Conservation (phyloP, 1,140 invertebrate genomes). For the Philopotamus ludificatus region DNA sequence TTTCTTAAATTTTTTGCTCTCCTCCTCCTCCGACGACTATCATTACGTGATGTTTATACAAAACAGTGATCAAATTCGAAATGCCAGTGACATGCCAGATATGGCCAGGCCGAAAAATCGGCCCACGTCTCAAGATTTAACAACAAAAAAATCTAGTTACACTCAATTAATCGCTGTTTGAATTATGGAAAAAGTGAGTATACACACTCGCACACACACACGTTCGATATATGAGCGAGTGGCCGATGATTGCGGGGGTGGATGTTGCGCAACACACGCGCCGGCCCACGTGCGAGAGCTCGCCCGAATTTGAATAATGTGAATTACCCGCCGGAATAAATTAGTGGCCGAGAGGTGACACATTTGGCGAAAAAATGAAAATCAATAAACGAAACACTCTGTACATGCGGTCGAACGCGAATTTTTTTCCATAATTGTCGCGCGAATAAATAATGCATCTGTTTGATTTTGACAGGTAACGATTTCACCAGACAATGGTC, state of each 20-base stretch:
- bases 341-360: not conserved
- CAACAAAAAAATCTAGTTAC: conserved; percentile 12
- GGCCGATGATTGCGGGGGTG: conserved; percentile 21
- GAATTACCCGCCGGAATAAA: not conserved
- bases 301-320: not conserved
- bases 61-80: conserved; percentile 29
- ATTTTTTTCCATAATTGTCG: too few relatives aligned
- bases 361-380: not conserved
- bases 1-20: too few relatives aligned
- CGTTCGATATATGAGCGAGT: not conserved
- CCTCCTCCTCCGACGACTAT: conserved; percentile 1
- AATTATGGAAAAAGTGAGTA: not conserved
- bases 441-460: too few relatives aligned
- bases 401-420: too few relatives aligned
- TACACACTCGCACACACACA: not conserved
- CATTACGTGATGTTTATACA: conserved; percentile 8
- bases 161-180: conserved; percentile 6
- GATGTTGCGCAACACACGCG: conserved; percentile 31
- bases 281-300: not conserved
- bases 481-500: too few relatives aligned
- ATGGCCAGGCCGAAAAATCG: conserved; percentile 26
- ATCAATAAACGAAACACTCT: too few relatives aligned
- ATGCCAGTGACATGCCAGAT: conserved; percentile 39
- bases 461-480: too few relatives aligned
- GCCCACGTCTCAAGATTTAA: conserved; percentile 19